phyloP scores from a whole-genome alignment of 2,113 vertebrate species.

The Pseudonaja textilis region DNA sequence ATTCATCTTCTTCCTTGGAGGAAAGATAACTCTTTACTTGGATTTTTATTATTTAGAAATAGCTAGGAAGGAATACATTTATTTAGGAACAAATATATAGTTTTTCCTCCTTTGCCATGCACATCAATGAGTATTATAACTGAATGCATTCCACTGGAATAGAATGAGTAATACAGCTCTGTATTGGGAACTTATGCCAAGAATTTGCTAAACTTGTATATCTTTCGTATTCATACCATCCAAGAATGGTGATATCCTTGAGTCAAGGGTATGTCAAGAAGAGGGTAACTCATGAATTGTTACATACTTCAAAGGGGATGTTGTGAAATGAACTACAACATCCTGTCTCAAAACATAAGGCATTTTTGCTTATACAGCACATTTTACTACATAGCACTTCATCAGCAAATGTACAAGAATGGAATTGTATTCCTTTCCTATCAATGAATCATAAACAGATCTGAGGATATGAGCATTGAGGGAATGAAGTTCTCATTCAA shows the following conservation, averaged over 20 bases:
- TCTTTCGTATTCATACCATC: background rate
- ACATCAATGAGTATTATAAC: background rate
- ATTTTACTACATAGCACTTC: background rate
- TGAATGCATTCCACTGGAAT: background rate
- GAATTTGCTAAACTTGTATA: constrained; percentile 6
- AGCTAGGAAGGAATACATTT: background rate
- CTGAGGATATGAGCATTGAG: background rate
- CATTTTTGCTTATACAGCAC: background rate
- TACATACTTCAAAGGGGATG: background rate
- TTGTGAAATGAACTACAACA: background rate
- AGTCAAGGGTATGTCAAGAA: background rate
- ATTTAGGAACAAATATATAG: background rate
- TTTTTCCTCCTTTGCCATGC: background rate
- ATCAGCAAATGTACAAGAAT: background rate
- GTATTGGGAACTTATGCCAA: background rate
- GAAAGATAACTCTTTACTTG: background rate
- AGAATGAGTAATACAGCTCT: background rate
- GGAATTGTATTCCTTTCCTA: background rate
- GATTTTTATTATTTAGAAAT: background rate
- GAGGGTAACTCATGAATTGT: background rate
- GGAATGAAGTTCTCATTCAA: background rate
- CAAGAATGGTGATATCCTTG: background rate
- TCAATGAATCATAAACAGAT: background rate
- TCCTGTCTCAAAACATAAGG: background rate
- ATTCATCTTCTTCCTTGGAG: background rate